Conservation (phyloP, 2,888 invertebrate species). For the Parnassius smintheus region DNA sequence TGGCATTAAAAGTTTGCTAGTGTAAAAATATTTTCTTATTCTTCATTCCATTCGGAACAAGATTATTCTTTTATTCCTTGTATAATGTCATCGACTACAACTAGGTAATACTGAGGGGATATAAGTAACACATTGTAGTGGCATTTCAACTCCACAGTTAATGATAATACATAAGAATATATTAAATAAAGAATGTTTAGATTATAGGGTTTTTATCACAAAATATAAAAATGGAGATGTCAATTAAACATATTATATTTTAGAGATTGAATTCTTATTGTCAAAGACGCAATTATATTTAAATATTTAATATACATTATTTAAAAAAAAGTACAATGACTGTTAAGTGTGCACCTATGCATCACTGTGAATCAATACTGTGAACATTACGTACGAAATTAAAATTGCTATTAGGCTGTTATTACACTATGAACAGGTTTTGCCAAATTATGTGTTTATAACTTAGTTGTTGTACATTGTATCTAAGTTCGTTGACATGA, state of each 20-base stretch:
- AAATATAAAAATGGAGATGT: constrained; percentile 13
- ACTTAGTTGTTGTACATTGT: background rate
- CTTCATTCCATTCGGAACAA: constrained; percentile 8
- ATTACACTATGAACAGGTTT: constrained; percentile 1
- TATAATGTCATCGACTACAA: constrained; percentile 12
- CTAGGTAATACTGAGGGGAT: constrained; percentile 27
- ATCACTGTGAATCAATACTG: too few species aligned
- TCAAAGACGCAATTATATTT: constrained; percentile 17
- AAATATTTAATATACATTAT: background rate
- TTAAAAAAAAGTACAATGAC: background rate
- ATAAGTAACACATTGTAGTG: constrained; percentile 5
- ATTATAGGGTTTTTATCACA: constrained; percentile 6
- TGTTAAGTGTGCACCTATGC: background rate
- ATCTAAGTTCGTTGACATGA: background rate
- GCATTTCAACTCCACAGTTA: constrained; percentile 4
- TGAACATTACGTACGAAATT: too few species aligned
- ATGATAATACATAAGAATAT: constrained; percentile 10
- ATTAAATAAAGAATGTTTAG: constrained; percentile 4
- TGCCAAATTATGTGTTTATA: background rate
- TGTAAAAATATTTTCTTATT: constrained; percentile 18
- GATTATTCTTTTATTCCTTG: constrained; percentile 8
- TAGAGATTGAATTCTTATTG: constrained; percentile 23
- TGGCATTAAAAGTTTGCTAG: constrained; percentile 7
- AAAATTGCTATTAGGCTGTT: background rate
- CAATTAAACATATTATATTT: constrained; percentile 6